Percentiles rank a stretch among this genome's conserved stretches.
These are phyloP conservation scores for Sciurus carolinensis DNA, from an alignment of 2,797 vertebrate genomes.

Conservation along the genomic window DNA sequence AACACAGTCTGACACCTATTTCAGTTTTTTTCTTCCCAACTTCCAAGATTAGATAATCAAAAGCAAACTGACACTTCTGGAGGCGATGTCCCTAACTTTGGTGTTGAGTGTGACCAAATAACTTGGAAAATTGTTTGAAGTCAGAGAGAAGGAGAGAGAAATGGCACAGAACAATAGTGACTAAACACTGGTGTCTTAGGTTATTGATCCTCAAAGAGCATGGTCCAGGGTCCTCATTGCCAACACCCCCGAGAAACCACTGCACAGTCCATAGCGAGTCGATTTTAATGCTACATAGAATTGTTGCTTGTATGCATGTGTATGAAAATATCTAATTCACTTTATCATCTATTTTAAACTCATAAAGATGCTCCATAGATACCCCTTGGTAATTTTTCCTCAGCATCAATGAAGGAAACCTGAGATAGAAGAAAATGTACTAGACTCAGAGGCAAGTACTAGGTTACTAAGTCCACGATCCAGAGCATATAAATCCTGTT, in stretches of 20 bases:
- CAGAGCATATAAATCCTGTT: not conserved
- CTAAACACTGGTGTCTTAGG: not conserved
- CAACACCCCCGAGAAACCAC: not conserved
- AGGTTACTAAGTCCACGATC: not conserved
- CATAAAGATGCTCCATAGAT: not conserved
- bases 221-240: not conserved
- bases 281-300: not conserved
- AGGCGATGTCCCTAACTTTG: not conserved
- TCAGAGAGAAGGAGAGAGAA: not conserved
- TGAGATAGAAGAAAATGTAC: not conserved
- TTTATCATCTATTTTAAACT: not conserved
- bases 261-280: not conserved
- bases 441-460: not conserved
- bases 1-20: not conserved
- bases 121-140: not conserved
- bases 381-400: not conserved
- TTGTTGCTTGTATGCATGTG: not conserved
- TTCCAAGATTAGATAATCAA: not conserved
- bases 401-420: not conserved
- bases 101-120: not conserved
- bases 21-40: not conserved
- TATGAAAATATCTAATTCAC: not conserved
- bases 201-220: not conserved
- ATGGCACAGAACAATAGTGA: not conserved
- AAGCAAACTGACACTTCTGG: not conserved